Percentiles rank a stretch among this genome's conserved stretches.
phyloP scores from a whole-genome alignment of 2,797 vertebrate genomes.

The Sebastes hopkinsi region DNA sequence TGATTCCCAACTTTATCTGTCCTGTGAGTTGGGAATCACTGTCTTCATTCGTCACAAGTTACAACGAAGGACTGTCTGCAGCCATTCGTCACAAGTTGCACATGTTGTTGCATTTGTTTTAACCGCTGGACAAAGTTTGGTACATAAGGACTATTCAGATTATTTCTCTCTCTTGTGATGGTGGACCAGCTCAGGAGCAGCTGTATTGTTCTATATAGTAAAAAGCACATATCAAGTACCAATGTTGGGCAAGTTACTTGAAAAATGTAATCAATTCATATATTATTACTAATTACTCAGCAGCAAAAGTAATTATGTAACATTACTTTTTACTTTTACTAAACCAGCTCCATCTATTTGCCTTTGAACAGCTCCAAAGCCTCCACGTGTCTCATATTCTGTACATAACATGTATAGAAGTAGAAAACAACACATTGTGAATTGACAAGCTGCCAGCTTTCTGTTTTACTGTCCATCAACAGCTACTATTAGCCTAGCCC shows the following conservation, averaged over 20 bases:
- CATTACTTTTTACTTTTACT: not conserved
- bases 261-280: not conserved
- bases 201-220: not conserved
- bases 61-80: too few relatives aligned
- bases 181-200: not conserved
- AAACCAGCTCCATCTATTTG: too few relatives aligned
- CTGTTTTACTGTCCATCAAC: not conserved
- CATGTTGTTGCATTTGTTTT: not conserved
- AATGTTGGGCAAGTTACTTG: not conserved
- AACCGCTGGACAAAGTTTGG: not conserved
- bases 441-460: not conserved
- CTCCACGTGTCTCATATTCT: not conserved
- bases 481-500: not conserved
- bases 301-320: not conserved
- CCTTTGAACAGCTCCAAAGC: not conserved
- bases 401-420: not conserved
- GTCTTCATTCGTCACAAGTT: not conserved
- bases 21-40: too few relatives aligned
- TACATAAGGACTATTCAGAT: not conserved
- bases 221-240: not conserved
- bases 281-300: not conserved
- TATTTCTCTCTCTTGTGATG: not conserved
- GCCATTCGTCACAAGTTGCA: not conserved
- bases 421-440: not conserved
- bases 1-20: conserved; percentile 1